phyloP scores from a whole-genome alignment of 1,140 invertebrate genomes.

The Seison nebaliae region DNA sequence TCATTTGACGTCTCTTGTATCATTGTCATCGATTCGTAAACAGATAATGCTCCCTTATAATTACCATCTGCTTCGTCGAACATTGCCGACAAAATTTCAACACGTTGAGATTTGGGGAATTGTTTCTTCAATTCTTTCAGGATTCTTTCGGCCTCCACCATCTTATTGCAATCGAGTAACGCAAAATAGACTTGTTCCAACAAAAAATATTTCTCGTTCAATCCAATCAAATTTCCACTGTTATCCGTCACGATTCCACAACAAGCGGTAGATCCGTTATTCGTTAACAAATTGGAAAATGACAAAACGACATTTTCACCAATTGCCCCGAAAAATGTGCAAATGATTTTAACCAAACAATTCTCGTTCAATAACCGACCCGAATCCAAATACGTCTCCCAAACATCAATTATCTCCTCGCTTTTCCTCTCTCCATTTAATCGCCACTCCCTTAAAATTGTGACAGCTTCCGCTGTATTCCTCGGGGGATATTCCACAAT shows the following conservation, averaged over 20 bases:
- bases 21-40: conserved; percentile 7
- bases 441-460: conserved; percentile 1
- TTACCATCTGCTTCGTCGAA: conserved; percentile 54
- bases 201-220: conserved; percentile 52
- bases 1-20: conserved; percentile 55
- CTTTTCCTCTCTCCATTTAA: conserved; percentile 5
- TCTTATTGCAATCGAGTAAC: conserved; percentile 53
- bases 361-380: not conserved
- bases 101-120: conserved; percentile 64
- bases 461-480: conserved; percentile 3
- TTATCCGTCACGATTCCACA: not conserved
- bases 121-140: conserved; percentile 46
- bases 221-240: conserved; percentile 14
- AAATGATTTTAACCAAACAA: too few species aligned
- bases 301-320: not conserved
- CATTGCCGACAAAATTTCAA: conserved; percentile 58
- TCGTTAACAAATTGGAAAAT: not conserved
- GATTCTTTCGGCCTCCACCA: conserved; percentile 41
- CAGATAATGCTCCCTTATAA: conserved; percentile 29
- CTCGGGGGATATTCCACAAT: too few species aligned
- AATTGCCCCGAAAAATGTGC: too few species aligned
- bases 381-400: not conserved
- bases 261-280: conserved; percentile 8
- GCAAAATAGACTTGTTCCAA: conserved; percentile 75
- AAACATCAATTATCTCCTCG: conserved; percentile 6